Base-by-base conservation (phyloP, 2,888 invertebrate species). In the Mythimna ferrago region DNA sequence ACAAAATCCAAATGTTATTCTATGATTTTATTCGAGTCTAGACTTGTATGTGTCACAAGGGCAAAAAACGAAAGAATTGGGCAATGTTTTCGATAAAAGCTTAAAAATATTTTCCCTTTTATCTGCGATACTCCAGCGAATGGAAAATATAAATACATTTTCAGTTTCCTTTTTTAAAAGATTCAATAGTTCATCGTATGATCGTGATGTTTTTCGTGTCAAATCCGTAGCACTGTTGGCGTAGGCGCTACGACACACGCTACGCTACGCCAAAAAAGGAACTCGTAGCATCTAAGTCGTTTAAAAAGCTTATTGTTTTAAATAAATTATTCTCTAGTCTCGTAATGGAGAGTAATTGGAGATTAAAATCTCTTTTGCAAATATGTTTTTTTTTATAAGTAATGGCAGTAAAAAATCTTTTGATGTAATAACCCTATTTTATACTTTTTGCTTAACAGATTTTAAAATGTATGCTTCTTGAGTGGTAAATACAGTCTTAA, bases 221-320 rank as follows among this genome's bases (percentile, higher is more conserved):
- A 48, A 35, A n/a, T 6, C 19, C 64, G 9, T 41, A 32, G 53
- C 19, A 48, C 38, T 32, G 32, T 16, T 41, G 1, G 14, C 21
- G 35, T 64, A 63, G 73, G 14, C 10, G 35, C 58, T 73, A 66
- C 58, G 66, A 44, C 6, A 19, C 26, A 53, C n/a, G 21, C 58
- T 76, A 66, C 53, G 35, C 53, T 76, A 66, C 53, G 35, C 53
- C 44, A 68, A 68, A 68, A 66, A 51, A 66, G 44, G 2, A 53
- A 38, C n/a, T 76, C 54, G 69, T 54, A 61, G 69, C 53, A 54
- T 35, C 0, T n/a, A 35, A 9, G 10, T 19, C 10, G 35, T n/a
- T 58, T 4, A 58, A 10, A 58, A 58, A 35, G 10, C 5, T 2
- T 35, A 35, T 1, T 10, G n/a, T 60, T 35, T 11, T 11, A 10